These are phyloP conservation scores for Aphodius granarius DNA, from an alignment of 2,888 invertebrate species.

Conservation along the genomic window DNA sequence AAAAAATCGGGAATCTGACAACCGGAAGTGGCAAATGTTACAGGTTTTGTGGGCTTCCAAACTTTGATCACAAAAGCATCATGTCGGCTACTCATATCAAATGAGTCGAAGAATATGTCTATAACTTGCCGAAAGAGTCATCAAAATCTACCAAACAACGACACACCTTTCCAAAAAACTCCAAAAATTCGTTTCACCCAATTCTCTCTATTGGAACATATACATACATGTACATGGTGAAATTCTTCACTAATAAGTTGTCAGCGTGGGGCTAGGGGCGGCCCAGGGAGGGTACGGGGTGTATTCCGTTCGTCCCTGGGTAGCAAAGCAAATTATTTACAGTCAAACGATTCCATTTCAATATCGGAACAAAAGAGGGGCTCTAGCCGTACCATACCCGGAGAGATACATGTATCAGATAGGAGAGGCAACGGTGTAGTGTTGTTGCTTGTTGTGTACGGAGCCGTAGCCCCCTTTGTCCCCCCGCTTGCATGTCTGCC, in stretches of 20 bases:
- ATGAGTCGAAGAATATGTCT: no score
- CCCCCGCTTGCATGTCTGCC: not conserved
- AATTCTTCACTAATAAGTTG: constrained; percentile 47
- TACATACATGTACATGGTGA: constrained; percentile 4
- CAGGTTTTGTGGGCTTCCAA: no score
- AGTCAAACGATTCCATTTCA: constrained; percentile 73
- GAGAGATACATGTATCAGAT: constrained; percentile 51
- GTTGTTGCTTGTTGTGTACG: not conserved
- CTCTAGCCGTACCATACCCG: constrained; percentile 41
- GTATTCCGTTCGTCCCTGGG: constrained; percentile 31
- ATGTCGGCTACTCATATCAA: no score
- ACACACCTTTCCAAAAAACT: not conserved
- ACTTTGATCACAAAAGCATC: no score
- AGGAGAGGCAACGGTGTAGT: constrained; percentile 22
- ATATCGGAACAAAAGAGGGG: constrained; percentile 66
- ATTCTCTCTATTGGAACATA: not conserved
- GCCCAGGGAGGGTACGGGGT: constrained; percentile 13
- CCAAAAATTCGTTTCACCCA: not conserved
- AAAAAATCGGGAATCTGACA: no score
- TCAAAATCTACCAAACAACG: not conserved
- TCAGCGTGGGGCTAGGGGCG: constrained; percentile 41
- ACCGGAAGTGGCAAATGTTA: no score
- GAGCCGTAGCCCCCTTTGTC: not conserved
- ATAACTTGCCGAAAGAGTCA: no score
- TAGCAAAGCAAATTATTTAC: constrained; percentile 70